Percentiles rank a stretch among this genome's conserved stretches.
phyloP scores from a whole-genome alignment of 2,888 invertebrate genomes.

The Pollenia labialis region DNA sequence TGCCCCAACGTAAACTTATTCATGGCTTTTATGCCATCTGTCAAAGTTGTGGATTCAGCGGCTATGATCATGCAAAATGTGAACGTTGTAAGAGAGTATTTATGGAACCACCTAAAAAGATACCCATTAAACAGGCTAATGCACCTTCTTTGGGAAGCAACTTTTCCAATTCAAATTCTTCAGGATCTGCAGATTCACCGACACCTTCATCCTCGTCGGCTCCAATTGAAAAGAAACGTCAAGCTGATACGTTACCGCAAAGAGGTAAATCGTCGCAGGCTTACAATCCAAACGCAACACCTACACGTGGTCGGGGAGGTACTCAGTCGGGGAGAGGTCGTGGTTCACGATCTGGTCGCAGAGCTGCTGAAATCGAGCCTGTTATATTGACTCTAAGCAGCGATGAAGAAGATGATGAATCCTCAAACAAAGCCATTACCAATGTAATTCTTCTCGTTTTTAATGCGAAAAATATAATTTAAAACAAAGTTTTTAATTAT shows the following conservation, averaged over 20 bases:
- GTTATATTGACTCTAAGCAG: conserved; percentile 89
- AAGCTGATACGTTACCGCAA: conserved; percentile 54
- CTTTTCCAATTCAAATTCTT: conserved; percentile 54
- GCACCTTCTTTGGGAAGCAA: conserved; percentile 57
- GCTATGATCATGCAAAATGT: conserved; percentile 91
- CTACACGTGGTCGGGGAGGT: conserved; percentile 76
- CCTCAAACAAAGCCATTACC: conserved; percentile 76
- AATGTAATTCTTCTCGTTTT: conserved; percentile 75
- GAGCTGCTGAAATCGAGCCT: conserved; percentile 87
- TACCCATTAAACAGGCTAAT: conserved; percentile 78
- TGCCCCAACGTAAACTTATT: conserved; percentile 86
- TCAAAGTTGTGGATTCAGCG: conserved; percentile 91
- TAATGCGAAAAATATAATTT: background rate
- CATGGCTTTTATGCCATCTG: conserved; percentile 92
- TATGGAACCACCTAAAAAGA: conserved; percentile 88
- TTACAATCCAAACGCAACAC: conserved; percentile 64
- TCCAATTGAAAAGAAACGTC: conserved; percentile 77
- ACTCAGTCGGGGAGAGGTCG: conserved; percentile 81
- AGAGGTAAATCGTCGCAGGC: conserved; percentile 62
- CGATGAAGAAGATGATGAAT: conserved; percentile 87
- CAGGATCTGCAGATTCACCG: conserved; percentile 62
- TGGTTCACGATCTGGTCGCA: conserved; percentile 80
- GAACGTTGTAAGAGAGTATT: conserved; percentile 89
- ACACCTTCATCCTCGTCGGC: conserved; percentile 44
- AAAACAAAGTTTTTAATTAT: background rate